Conservation (phyloP, 2,797 vertebrate species). For the Gambusia yucatana region DNA sequence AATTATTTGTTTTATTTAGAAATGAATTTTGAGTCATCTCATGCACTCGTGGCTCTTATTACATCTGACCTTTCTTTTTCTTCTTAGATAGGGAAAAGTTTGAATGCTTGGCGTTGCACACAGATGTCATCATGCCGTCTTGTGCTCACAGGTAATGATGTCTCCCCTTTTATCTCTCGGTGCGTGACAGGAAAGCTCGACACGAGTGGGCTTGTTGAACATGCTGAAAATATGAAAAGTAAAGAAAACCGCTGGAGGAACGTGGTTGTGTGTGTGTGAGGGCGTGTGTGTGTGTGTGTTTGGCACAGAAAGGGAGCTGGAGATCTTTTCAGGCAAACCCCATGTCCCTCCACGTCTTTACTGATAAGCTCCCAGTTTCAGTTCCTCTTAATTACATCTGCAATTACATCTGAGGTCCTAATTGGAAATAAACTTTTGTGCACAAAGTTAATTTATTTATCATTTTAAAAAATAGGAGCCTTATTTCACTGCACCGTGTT, state of each 20-base stretch:
- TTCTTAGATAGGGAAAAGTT: neutral
- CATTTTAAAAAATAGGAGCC: neutral
- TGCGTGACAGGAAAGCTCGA: conserved; percentile 27
- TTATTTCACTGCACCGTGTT: neutral
- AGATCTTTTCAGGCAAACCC: neutral
- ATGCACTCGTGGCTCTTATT: neutral
- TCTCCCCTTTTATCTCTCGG: neutral
- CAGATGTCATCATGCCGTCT: conserved; percentile 17
- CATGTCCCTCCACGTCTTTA: conserved; percentile 12
- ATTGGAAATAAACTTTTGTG: neutral
- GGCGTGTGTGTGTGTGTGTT: neutral
- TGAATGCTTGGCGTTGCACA: neutral
- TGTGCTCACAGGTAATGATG: conserved; percentile 9
- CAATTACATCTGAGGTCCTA: neutral
- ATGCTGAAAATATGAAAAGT: conserved; percentile 26
- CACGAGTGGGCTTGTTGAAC: conserved; percentile 42
- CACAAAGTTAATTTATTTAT: neutral
- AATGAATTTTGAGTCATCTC: neutral
- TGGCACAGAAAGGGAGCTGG: neutral
- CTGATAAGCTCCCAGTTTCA: neutral
- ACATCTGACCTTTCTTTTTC: neutral
- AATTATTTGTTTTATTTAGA: neutral
- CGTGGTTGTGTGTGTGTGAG: neutral
- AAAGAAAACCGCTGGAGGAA: conserved; percentile 25
- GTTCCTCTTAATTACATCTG: conserved; percentile 12